Evolutionary conservation across 2,113 vertebrate genomes (phyloP).

Genomic region (Cichladusa arquata): DNA sequence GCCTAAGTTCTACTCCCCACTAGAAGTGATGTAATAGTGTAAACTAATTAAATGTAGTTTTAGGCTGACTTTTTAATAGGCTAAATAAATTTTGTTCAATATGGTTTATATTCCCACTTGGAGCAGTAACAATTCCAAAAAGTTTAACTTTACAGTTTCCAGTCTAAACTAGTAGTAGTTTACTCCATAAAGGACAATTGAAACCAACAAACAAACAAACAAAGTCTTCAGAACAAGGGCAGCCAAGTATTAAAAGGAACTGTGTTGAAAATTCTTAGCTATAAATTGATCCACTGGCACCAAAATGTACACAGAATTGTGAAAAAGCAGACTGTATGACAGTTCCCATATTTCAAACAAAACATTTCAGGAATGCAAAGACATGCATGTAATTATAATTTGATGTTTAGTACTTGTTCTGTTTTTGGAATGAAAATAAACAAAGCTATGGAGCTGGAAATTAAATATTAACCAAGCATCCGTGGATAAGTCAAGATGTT

Average conservation of each 20-base stretch:
- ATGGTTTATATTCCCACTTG: conserved; percentile 78
- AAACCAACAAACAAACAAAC: conserved; percentile 21
- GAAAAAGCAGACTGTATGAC: background rate
- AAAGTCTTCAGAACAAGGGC: background rate
- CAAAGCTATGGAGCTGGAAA: background rate
- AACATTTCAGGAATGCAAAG: background rate
- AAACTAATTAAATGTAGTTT: conserved; percentile 79
- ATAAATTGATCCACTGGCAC: background rate
- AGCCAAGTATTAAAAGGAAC: background rate
- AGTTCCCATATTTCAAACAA: background rate
- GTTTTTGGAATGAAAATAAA: background rate
- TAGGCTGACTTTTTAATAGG: conserved; percentile 77
- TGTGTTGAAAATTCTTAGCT: background rate
- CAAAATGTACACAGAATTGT: background rate
- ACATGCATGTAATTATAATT: background rate
- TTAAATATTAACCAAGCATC: background rate
- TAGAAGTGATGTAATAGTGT: conserved; percentile 75
- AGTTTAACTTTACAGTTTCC: conserved; percentile 73
- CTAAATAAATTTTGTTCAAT: conserved; percentile 80
- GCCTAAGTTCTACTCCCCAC: conserved; percentile 56
- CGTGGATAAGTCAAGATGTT: background rate
- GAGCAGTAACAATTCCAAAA: conserved; percentile 75
- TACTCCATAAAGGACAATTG: conserved; percentile 47
- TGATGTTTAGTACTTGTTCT: background rate
- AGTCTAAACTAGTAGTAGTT: conserved; percentile 65